Percentiles rank a stretch among this genome's conserved stretches.
phyloP scores from a whole-genome alignment of 2,113 vertebrate genomes.

The Syngnathus scovelli region DNA sequence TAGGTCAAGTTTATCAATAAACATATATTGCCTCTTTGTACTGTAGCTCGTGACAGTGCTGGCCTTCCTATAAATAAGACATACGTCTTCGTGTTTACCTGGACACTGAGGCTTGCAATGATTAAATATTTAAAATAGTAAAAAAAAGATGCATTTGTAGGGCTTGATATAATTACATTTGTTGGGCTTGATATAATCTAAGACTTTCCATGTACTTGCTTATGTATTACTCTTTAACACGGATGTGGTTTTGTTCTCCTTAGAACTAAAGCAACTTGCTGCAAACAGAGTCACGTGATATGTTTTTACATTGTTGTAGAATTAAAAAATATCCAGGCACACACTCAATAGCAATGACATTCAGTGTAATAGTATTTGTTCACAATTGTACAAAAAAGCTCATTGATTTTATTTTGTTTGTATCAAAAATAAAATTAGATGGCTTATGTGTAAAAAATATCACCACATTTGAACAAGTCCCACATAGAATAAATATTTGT shows the following conservation, averaged over 20 bases:
- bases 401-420: neutral
- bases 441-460: no score
- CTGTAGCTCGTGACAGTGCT: no score
- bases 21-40: neutral
- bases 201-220: neutral
- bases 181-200: neutral
- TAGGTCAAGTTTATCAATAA: neutral
- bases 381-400: neutral
- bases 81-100: neutral
- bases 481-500: neutral
- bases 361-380: no score
- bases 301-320: neutral
- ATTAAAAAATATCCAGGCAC: neutral
- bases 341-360: neutral
- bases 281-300: neutral
- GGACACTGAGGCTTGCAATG: neutral
- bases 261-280: neutral
- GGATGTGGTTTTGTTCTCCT: neutral
- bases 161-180: neutral
- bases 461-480: neutral
- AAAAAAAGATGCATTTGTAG: neutral
- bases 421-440: neutral
- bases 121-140: neutral
- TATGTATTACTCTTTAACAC: neutral
- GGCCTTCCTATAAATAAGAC: no score